These are phyloP conservation scores for Catocala nupta DNA, from an alignment of 2,888 invertebrate species.

Conservation along the genomic window DNA sequence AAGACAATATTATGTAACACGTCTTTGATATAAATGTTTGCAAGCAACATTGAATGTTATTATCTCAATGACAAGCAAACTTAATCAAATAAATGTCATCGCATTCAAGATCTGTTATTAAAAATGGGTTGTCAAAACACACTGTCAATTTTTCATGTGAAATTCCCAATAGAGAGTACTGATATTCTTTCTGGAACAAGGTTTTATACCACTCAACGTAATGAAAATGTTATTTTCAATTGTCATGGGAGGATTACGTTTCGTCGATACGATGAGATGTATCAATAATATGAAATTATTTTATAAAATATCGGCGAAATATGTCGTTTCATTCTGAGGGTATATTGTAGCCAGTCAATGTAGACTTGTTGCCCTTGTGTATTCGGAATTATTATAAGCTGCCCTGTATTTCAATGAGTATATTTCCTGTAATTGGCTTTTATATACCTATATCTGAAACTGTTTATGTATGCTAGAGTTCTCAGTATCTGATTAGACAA, in stretches of 20 bases:
- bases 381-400: no score
- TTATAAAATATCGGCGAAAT: constrained; percentile 42
- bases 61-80: neutral
- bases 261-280: constrained; percentile 49
- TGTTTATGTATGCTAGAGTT: no score
- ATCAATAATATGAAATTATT: constrained; percentile 53
- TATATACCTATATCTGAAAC: no score
- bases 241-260: constrained; percentile 63
- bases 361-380: no score
- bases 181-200: constrained; percentile 55
- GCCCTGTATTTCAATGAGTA: no score
- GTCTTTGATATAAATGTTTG: no score
- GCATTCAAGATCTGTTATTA: constrained; percentile 40
- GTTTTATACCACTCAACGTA: constrained; percentile 64
- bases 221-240: constrained; percentile 66
- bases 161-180: constrained; percentile 39
- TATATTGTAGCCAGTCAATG: no score
- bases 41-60: no score
- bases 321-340: constrained; percentile 24
- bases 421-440: no score
- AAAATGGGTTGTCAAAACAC: constrained; percentile 46
- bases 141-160: constrained; percentile 52
- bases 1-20: no score
- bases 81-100: constrained; percentile 23
- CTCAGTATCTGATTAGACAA: no score